phyloP scores from a whole-genome alignment of 2,888 invertebrate genomes.

The Microplitis manilae region DNA sequence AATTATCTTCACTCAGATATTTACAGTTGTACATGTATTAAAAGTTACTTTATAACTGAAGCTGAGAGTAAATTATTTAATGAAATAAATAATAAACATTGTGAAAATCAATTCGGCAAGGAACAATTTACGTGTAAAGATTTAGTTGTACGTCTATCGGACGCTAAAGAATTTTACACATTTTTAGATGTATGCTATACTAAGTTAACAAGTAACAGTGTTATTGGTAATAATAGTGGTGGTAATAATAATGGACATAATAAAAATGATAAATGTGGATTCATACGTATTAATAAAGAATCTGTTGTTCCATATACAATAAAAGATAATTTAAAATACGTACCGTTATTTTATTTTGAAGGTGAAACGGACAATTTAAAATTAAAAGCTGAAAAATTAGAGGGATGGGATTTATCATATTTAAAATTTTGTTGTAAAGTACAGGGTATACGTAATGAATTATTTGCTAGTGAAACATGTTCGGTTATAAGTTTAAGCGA shows the following conservation, averaged over 20 bases:
- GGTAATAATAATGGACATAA: slow-evolving; percentile 65
- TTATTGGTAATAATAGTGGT: slow-evolving; percentile 17
- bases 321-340: slow-evolving; percentile 87
- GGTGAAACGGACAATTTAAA: slow-evolving; percentile 94
- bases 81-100: slow-evolving; percentile 94
- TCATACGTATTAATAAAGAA: slow-evolving; percentile 92
- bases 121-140: slow-evolving; percentile 91
- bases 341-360: slow-evolving; percentile 92
- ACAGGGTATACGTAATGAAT: slow-evolving; percentile 91
- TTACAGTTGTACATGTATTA: slow-evolving; percentile 91
- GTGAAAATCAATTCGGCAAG: slow-evolving; percentile 91
- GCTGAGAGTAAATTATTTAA: slow-evolving; percentile 91
- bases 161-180: slow-evolving; percentile 91
- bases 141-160: slow-evolving; percentile 88
- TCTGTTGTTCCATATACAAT: slow-evolving; percentile 94
- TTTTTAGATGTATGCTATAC: slow-evolving; percentile 92
- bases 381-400: slow-evolving; percentile 87
- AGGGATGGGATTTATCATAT: slow-evolving; percentile 94
- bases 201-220: slow-evolving; percentile 80
- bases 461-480: slow-evolving; percentile 92
- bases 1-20: slow-evolving; percentile 91
- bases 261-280: slow-evolving; percentile 86
- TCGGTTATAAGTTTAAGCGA: slow-evolving; percentile 92
- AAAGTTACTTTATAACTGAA: slow-evolving; percentile 94
- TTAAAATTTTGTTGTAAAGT: slow-evolving; percentile 96